These are phyloP conservation scores for Leptoteleia sp. DNA, from an alignment of 1,140 invertebrate genomes.

Conservation along the genomic window DNA sequence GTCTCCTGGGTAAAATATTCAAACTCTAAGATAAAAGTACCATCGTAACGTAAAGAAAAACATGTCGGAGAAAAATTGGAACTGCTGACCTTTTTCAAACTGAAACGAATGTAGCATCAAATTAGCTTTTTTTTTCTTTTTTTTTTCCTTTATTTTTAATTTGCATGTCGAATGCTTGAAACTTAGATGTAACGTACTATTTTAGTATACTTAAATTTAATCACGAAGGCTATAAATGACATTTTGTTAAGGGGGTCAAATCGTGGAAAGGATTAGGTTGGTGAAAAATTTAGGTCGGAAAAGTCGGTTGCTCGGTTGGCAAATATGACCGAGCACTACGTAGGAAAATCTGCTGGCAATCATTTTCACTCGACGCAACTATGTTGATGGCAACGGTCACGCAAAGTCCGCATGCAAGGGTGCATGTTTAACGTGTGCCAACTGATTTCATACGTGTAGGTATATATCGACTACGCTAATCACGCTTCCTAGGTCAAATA, in stretches of 20 bases:
- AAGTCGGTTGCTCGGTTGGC: conserved; percentile 21
- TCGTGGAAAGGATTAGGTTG: no score
- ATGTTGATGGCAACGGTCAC: conserved; percentile 68
- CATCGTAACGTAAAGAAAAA: conserved; percentile 45
- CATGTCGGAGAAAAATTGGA: conserved; percentile 23
- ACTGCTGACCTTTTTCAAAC: conserved; percentile 4
- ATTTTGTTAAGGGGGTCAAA: no score
- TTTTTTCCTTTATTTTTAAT: no score
- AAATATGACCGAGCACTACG: conserved; percentile 38
- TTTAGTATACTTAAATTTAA: no score
- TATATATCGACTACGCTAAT: conserved; percentile 58
- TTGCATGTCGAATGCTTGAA: no score
- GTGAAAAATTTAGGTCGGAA: no score
- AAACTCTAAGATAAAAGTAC: conserved; percentile 28
- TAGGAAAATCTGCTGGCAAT: conserved; percentile 67
- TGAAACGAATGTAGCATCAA: conserved; percentile 7
- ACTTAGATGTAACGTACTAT: no score
- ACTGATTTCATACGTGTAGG: conserved; percentile 71
- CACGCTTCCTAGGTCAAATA: conserved; percentile 70
- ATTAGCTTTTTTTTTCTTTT: conserved; percentile 13
- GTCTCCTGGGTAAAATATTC: conserved; percentile 48
- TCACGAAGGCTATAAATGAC: no score
- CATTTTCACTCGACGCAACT: conserved; percentile 64
- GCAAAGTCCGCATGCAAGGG: conserved; percentile 67
- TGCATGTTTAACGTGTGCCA: conserved; percentile 71